Evolutionary conservation across 2,113 vertebrate genomes (phyloP).

Genomic region (Anhinga rufa): DNA sequence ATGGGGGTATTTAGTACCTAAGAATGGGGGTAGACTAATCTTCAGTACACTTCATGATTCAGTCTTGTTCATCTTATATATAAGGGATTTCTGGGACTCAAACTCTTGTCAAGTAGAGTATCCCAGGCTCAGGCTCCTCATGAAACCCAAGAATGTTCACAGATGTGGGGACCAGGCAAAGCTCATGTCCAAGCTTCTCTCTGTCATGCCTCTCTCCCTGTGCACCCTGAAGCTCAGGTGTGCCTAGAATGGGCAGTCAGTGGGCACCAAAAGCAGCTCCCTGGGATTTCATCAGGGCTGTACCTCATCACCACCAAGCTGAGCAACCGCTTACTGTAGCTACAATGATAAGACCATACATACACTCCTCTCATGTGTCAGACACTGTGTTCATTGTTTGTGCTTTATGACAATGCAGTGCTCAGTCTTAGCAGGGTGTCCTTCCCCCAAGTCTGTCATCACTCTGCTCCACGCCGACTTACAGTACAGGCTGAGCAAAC

Average conservation of each 20-base stretch:
- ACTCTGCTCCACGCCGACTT: background rate
- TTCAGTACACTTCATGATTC: background rate
- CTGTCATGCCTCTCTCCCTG: background rate
- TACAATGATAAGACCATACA: background rate
- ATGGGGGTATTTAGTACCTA: background rate
- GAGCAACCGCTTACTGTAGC: background rate
- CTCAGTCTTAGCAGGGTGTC: background rate
- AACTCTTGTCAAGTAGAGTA: background rate
- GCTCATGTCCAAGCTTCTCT: background rate
- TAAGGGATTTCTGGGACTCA: background rate
- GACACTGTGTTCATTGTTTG: background rate
- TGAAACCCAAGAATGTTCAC: background rate
- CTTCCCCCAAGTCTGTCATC: background rate
- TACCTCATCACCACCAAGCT: background rate
- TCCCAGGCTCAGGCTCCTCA: background rate
- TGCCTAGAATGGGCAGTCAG: background rate
- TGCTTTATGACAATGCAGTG: fast-evolving
- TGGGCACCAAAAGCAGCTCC: fast-evolving
- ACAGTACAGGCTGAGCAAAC: background rate
- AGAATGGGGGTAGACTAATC: background rate
- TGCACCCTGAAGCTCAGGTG: fast-evolving
- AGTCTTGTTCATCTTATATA: background rate
- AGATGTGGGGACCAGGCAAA: fast-evolving
- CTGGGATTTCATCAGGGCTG: background rate
- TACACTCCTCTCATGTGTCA: fast-evolving